Base-by-base conservation (phyloP, 2,797 vertebrate species). In the Geotrypetes seraphini region DNA sequence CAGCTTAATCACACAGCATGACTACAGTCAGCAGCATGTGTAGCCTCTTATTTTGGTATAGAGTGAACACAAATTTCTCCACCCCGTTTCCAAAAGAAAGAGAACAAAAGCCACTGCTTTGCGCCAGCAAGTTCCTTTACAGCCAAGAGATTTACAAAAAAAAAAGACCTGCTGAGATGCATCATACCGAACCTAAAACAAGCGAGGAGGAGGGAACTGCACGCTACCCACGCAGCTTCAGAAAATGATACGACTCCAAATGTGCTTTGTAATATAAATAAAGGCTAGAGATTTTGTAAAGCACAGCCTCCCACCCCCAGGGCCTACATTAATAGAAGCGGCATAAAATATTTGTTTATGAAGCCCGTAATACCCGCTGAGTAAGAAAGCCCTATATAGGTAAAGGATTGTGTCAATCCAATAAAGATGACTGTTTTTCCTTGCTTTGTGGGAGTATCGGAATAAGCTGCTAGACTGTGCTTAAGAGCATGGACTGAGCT, bases 21-120 rank as follows among this genome's bases (percentile, higher is more conserved):
- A n/a, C n/a, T 12, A 28, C 31, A 26, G 34, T 20, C 57, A 36
- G 42, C 25, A 36, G 45, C 52, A 25, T 14, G 17, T 38, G 35
- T 12, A 48, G 39, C 22, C 12, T 30, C 33, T 2, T 40, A 41
- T 63, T 31, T n/a, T 42, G 36, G 32, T 48, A 52, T 35, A 26
- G 25, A 32, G 33, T 43, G 41, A 40, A 44, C 39, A 17, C 28
- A 29, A 25, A 47, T 17, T 0, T 1, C 12, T 40, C 36, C 31
- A 53, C 29, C 43, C 41, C 38, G 22, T 36, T n/a, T n/a, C n/a
- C n/a, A n/a, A n/a, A 19, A 19, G 19, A 5, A 8, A 19, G 19
- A n/a, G n/a, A n/a, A n/a, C 19, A 19, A 5, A 15, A 27, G 19
- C n/a, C 19, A 17, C 7, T 15, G 25, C 22, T 20, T 28, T 5